Evolutionary conservation across 2,113 vertebrate species (phyloP), one percentile per base, ranked within the genome.

Genomic region (Hymenochirus boettgeri): DNA sequence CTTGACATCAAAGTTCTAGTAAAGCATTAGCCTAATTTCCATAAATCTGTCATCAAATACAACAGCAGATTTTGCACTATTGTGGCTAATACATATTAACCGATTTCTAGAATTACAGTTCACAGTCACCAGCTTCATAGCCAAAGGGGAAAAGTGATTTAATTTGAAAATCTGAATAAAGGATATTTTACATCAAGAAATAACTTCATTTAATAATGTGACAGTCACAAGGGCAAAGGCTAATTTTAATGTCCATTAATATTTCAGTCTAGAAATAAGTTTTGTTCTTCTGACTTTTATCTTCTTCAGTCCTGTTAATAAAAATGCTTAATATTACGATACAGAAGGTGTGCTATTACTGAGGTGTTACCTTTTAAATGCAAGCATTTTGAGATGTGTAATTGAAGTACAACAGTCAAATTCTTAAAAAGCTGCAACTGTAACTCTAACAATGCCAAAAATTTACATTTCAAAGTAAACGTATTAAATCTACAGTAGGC

Each of bases 31-130:
- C 42, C 33, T 8, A 53, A 37, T 19, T 27, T 24, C 61, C 26
- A 23, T 62, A 37, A 21, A 22, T n/a, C 52, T 19, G 8, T 62
- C 21, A 15, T 61, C 29, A 62, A 39, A 52, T 62, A 37, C 33
- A 54, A 24, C 26, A 54, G 39, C 19, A 21, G 19, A 61, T 50
- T 47, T 23, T 33, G 58, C 37, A 26, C 23, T 37, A 62, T 53
- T 53, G 53, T 62, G 48, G 13, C 48, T 62, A 50, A 53, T 62
- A 6, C 61, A 62, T 62, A 62, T 53, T 62, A 62, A 54, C 51
- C 12, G 7, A 29, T 63, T 45, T 39, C 31, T 12, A 39, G 18
- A 22, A 22, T 24, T 63, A n/a, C 19, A 42, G 17, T 63, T 42
- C 24, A 33, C 25, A 54, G 53, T 42, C 54, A 21, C 18, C 42